Evolutionary conservation across 2,797 vertebrate species (phyloP).

Genomic region (Sebastes steindachneri): DNA sequence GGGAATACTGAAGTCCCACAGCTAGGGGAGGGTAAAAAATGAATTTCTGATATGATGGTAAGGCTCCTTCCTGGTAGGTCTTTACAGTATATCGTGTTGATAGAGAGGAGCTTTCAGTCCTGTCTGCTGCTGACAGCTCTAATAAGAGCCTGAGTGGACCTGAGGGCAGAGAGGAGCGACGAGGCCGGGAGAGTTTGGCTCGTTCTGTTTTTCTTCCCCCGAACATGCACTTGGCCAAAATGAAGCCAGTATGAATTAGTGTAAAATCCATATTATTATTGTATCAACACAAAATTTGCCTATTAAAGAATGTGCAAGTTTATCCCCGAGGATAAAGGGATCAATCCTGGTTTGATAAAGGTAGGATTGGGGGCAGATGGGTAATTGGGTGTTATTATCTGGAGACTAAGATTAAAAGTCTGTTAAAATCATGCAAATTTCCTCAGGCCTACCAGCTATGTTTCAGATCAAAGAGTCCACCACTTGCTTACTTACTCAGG

Average conservation of each 20-base stretch:
- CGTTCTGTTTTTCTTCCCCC: background rate
- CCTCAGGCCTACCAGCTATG: background rate
- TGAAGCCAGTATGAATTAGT: background rate
- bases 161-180: background rate
- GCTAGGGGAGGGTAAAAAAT: background rate
- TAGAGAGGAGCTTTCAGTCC: slow-evolving; percentile 8
- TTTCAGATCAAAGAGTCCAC: slow-evolving; percentile 28
- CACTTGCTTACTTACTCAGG: background rate
- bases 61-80: background rate
- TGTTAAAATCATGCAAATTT: slow-evolving; percentile 58
- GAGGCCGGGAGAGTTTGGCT: background rate
- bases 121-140: slow-evolving; percentile 22
- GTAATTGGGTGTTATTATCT: slow-evolving; percentile 31
- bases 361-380: slow-evolving; percentile 12
- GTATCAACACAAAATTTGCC: slow-evolving; percentile 25
- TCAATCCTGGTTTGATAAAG: slow-evolving; percentile 21
- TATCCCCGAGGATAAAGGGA: slow-evolving; percentile 27
- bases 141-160: slow-evolving; percentile 21
- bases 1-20: slow-evolving; percentile 16
- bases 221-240: background rate
- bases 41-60: slow-evolving; percentile 12
- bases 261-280: slow-evolving; percentile 23
- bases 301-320: background rate
- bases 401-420: slow-evolving; percentile 16
- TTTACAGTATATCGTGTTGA: background rate